Evolutionary conservation across 2,113 vertebrate genomes (phyloP).

Genomic region (Leptodactylus fuscus): DNA sequence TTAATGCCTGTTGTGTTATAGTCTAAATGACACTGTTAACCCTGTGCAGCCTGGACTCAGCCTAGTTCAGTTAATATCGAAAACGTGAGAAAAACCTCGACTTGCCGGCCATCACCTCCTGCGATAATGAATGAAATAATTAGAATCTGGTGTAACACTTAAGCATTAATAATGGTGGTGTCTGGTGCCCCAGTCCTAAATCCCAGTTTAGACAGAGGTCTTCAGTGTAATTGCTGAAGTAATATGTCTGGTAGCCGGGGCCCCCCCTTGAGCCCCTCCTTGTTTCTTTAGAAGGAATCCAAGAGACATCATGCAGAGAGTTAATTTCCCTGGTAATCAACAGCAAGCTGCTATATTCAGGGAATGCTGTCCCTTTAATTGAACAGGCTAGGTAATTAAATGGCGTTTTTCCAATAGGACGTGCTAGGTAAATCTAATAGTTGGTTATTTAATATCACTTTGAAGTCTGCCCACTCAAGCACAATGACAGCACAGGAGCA

Average conservation of each 20-base stretch:
- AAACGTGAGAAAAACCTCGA: not conserved
- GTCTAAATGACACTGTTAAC: not conserved
- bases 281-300: constrained; percentile 61
- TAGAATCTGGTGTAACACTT: not conserved
- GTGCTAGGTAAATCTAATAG: constrained; percentile 99
- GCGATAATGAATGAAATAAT: constrained; percentile 15
- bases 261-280: constrained; percentile 6
- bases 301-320: constrained; percentile 74
- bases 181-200: constrained; percentile 18
- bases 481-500: constrained; percentile 96
- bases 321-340: constrained; percentile 91
- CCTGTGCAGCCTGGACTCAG: not conserved
- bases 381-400: constrained; percentile 99
- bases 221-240: constrained; percentile 15
- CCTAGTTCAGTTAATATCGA: not conserved
- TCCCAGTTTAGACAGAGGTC: constrained; percentile 14
- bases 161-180: not conserved
- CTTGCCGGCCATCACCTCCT: not conserved
- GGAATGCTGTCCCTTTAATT: constrained; percentile 96
- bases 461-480: constrained; percentile 98
- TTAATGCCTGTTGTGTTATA: constrained; percentile 3
- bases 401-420: constrained; percentile 99
- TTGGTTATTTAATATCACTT: constrained; percentile 99
- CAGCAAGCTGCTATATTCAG: constrained; percentile 87
- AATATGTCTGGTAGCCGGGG: not conserved